phyloP scores from a whole-genome alignment of 2,113 vertebrate species.

The Carollia perspicillata region DNA sequence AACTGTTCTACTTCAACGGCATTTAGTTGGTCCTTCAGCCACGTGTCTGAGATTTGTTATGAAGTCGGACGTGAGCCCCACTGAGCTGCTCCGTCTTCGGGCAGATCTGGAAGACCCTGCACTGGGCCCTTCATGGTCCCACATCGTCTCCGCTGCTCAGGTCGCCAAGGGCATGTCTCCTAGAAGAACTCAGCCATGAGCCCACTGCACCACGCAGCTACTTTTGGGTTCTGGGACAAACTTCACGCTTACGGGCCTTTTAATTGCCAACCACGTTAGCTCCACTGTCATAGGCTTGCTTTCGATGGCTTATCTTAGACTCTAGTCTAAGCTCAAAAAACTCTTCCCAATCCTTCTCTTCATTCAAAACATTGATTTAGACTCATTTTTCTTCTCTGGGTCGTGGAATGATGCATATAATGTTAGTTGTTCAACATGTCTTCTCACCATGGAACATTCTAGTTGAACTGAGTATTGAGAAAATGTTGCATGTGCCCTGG shows the following conservation, averaged over 20 bases:
- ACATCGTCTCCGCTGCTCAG: rapidly evolving
- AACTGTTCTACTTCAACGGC: neutral
- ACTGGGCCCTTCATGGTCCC: neutral
- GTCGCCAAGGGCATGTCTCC: neutral
- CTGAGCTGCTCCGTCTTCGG: neutral
- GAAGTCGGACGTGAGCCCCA: neutral
- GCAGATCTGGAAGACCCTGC: neutral
- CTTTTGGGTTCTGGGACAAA: neutral
- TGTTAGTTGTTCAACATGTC: neutral
- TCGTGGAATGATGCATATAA: neutral
- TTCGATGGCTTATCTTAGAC: neutral
- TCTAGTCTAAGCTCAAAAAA: neutral
- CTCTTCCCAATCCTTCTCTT: neutral
- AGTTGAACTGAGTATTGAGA: neutral
- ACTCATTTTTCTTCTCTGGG: neutral
- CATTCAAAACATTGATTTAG: neutral
- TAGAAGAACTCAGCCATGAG: neutral
- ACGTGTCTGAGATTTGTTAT: neutral
- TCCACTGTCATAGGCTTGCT: neutral
- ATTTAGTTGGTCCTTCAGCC: neutral
- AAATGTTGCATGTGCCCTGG: neutral
- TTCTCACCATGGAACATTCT: neutral
- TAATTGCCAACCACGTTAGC: neutral
- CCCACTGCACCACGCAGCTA: rapidly evolving
- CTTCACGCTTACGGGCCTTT: neutral